Evolutionary conservation across 23 tunicate species (phyloP).

Genomic region (Trididemnum miniatum): DNA sequence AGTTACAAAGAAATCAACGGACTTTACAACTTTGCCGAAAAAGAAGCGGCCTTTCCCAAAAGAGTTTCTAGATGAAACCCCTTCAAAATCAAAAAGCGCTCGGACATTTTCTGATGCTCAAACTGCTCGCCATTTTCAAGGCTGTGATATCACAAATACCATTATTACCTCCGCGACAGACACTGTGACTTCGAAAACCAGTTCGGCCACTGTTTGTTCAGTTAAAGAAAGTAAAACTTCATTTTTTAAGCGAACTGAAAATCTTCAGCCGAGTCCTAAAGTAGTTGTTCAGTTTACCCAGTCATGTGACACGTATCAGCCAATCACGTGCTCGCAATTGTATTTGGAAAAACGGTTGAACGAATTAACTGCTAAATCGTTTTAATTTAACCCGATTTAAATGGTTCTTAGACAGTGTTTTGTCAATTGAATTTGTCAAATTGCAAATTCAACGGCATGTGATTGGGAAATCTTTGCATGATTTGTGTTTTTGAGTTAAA

Average conservation of each 20-base stretch:
- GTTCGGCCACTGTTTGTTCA: conserved; percentile 37
- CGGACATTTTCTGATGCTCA: not conserved
- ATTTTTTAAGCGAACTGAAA: too few relatives aligned
- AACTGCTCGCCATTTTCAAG: not conserved
- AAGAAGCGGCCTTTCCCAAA: conserved; percentile 89
- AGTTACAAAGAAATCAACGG: not conserved
- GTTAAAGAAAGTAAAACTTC: not conserved
- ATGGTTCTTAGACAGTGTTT: too few relatives aligned
- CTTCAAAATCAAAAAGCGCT: not conserved
- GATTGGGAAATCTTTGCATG: too few relatives aligned
- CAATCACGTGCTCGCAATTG: conserved; percentile 67
- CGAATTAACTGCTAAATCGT: conserved; percentile 21
- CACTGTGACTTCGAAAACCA: conserved; percentile 35
- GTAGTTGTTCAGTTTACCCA: conserved; percentile 78
- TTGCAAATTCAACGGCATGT: too few relatives aligned
- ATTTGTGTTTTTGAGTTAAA: too few relatives aligned
- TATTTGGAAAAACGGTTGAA: conserved; percentile 30
- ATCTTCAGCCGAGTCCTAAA: conserved; percentile 47
- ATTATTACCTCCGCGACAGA: conserved; percentile 14
- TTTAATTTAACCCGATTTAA: too few relatives aligned
- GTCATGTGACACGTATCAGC: conserved; percentile 55
- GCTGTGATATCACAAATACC: not conserved
- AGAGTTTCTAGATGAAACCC: conserved; percentile 40
- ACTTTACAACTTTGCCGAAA: conserved; percentile 52
- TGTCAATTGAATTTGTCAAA: too few relatives aligned